Base-by-base conservation (phyloP, 2,888 invertebrate species). In the Nephrotoma flavescens region DNA sequence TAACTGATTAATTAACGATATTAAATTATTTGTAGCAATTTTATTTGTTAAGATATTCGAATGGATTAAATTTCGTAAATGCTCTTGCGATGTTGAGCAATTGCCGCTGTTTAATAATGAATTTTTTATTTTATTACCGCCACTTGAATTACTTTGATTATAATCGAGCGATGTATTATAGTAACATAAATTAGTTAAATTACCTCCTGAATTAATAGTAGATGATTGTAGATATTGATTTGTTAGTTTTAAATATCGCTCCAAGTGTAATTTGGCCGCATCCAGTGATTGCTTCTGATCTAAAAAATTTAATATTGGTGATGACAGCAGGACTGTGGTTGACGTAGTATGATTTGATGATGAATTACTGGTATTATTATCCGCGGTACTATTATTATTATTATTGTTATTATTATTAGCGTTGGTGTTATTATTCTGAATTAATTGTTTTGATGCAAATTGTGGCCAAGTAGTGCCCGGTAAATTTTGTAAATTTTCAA, bases 231-330 rank as follows among this genome's bases (percentile, higher is more conserved):
- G 15, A 88, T 91, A 91, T 87, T 90, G 89, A 87, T 89, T 89
- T n/a, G 90, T 90, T 6, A 91, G 88, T 83, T 89, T 87, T 4
- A 89, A 87, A 52, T 90, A 90, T 41, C 90, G 89, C 87, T 90
- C 91, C 5, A 91, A 88, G 86, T 91, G 91, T 88, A 91, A 92
- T 87, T 90, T 91, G 3, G 90, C 89, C 19, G 91, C 90, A 87
- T 90, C 90, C 7, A 92, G 87, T 4, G 90, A 88, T 47, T 89
- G 89, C 87, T 90, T 90, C 52, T 90, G 90, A 85, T 90, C 90
- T 3, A 89, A 88, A 86, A 90, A 90, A 87, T 90, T 89, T 4
- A 89, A 87, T 15, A 89, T 87, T 7, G 89, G 89, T 15, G 52
- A 52, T 6, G 52, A 52, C 12, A 52, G 52, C 45, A 44, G 15